phyloP scores from a whole-genome alignment of 2,797 vertebrate genomes.

The Falco berigora region DNA sequence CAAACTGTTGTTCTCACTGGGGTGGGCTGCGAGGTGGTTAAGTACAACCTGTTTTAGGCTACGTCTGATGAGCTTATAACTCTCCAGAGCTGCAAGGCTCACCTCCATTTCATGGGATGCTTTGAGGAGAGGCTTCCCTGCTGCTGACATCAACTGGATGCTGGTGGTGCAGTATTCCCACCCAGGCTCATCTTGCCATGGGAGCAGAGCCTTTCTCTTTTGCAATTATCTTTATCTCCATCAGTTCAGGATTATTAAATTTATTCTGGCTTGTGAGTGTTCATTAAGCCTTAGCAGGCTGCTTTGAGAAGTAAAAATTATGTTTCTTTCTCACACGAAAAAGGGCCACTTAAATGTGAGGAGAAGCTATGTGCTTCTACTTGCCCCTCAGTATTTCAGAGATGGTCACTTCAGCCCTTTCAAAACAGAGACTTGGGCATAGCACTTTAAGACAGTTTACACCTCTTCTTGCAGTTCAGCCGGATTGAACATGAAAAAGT shows the following conservation, averaged over 20 bases:
- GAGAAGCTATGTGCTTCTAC: not conserved
- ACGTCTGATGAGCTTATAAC: not conserved
- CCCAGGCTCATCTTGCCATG: fast-evolving
- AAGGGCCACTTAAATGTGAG: not conserved
- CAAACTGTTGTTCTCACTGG: not conserved
- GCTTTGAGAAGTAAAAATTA: not conserved
- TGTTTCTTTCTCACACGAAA: not conserved
- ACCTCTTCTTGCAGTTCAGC: not conserved
- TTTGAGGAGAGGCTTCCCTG: not conserved
- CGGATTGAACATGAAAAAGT: not conserved
- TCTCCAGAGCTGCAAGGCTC: not conserved
- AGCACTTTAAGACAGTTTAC: not conserved
- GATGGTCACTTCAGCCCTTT: not conserved
- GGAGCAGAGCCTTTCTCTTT: not conserved
- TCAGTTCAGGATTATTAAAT: not conserved
- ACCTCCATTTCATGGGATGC: not conserved
- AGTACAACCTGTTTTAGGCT: not conserved
- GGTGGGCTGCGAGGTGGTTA: not conserved
- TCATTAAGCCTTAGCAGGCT: not conserved
- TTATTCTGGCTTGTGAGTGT: not conserved
- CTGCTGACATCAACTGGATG: not conserved
- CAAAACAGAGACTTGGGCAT: not conserved
- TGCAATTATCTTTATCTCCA: not conserved
- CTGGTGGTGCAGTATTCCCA: not conserved
- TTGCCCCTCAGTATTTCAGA: not conserved